phyloP scores from a whole-genome alignment of 2,113 vertebrate species.

The Alces alces region DNA sequence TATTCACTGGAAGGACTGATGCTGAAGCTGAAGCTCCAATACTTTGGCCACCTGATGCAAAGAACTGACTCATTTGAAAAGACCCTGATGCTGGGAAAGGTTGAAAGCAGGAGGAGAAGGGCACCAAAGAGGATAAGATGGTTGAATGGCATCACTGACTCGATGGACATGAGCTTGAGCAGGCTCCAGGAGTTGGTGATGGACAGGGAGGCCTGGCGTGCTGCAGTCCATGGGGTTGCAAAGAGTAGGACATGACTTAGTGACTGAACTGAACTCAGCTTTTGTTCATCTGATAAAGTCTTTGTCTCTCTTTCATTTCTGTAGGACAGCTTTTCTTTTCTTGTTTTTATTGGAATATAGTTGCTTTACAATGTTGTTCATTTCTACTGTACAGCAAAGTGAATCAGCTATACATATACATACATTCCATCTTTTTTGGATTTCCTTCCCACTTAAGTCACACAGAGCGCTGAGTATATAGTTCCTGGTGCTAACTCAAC shows the following conservation, averaged over 20 bases:
- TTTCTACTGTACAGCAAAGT: not conserved
- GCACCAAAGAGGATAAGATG: not conserved
- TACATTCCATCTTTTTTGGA: not conserved
- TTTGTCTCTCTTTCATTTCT: not conserved
- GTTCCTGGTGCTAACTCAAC: not conserved
- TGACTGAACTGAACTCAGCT: not conserved
- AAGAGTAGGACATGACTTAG: not conserved
- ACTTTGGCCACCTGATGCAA: not conserved
- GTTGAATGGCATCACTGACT: not conserved
- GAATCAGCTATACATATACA: not conserved
- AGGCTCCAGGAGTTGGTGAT: not conserved
- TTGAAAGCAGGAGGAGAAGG: not conserved
- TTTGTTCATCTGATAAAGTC: not conserved
- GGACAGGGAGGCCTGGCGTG: not conserved
- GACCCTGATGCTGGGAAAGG: not conserved
- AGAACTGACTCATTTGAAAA: not conserved
- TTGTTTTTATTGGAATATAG: not conserved
- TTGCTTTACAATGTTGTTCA: not conserved
- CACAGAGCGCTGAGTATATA: not conserved
- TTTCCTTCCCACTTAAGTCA: not conserved
- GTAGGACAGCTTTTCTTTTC: not conserved
- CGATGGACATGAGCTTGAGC: not conserved
- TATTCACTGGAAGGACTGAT: not conserved
- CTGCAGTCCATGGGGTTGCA: not conserved
- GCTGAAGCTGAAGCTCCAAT: not conserved